These are phyloP conservation scores for Rotaria sp. DNA, from an alignment of 2,888 invertebrate genomes.

Conservation along the genomic window DNA sequence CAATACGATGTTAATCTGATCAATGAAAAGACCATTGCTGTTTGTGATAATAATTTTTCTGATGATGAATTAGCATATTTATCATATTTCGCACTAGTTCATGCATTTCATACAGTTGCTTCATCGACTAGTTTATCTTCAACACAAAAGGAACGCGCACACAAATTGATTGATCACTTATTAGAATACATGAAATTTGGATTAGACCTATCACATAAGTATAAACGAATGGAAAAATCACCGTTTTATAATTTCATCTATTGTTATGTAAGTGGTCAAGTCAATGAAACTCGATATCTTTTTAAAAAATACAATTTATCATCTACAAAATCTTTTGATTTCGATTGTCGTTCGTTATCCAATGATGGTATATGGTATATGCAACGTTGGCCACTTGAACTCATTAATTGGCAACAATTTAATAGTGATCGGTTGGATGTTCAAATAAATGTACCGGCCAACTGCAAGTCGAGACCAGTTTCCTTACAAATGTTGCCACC, in stretches of 20 bases:
- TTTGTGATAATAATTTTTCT: neutral
- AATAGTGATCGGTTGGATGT: neutral
- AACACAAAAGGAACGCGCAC: neutral
- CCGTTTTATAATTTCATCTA: neutral
- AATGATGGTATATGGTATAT: neutral
- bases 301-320: too few relatives aligned
- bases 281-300: neutral
- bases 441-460: neutral
- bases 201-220: neutral
- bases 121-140: neutral
- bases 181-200: neutral
- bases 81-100: neutral
- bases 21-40: neutral
- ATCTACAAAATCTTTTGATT: neutral
- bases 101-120: neutral
- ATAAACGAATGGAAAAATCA: neutral
- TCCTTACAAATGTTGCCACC: too few relatives aligned
- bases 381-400: neutral
- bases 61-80: too few relatives aligned
- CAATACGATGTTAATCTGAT: neutral
- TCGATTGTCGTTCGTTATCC: neutral
- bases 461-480: too few relatives aligned
- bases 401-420: neutral
- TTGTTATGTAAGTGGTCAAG: neutral
- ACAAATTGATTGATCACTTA: neutral